Conservation (phyloP, 2,797 vertebrate genomes). For the Halcyon chelicuti region DNA sequence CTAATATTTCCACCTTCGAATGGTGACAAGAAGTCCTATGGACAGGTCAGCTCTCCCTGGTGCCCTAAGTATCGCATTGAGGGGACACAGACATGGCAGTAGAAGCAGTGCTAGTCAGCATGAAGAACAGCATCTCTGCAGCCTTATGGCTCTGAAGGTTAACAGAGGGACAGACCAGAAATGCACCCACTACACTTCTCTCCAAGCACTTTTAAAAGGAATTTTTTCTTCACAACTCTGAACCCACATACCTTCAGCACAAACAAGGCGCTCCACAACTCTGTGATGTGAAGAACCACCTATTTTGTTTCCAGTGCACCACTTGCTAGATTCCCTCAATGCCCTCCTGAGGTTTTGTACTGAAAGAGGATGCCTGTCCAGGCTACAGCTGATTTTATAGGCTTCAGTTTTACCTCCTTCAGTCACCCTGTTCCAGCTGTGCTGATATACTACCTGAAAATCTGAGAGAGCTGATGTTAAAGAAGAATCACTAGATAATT, state of each 20-base stretch:
- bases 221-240: not conserved
- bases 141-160: rapidly evolving
- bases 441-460: not conserved
- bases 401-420: not conserved
- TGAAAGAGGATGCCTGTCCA: not conserved
- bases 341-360: not conserved
- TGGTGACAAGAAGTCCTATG: not conserved
- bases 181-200: not conserved
- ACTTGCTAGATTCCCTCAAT: not conserved
- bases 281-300: not conserved
- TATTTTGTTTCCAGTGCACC: not conserved
- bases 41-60: not conserved
- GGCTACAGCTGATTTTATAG: not conserved
- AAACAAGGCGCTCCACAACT: not conserved
- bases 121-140: not conserved
- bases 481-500: not conserved
- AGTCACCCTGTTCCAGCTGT: not conserved
- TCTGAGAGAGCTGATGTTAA: not conserved
- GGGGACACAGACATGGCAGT: rapidly evolving
- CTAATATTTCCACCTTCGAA: not conserved
- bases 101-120: not conserved
- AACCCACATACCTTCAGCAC: not conserved
- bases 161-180: not conserved
- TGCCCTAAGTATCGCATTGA: not conserved
- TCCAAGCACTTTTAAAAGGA: not conserved